phyloP scores from a whole-genome alignment of 2,888 invertebrate species.

The Conops quadrifasciatus region DNA sequence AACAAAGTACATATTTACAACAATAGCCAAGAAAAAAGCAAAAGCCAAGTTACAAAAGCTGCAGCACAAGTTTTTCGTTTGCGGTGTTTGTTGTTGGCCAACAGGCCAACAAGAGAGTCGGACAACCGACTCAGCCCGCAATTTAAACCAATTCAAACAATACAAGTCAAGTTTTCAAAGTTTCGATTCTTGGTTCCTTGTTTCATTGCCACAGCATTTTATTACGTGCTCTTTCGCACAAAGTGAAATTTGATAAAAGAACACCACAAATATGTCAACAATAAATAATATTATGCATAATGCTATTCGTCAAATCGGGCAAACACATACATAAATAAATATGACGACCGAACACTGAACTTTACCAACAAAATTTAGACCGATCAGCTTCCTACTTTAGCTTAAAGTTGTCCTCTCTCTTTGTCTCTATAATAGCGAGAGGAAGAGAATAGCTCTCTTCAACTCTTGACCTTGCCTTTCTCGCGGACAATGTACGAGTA shows the following conservation, averaged over 20 bases:
- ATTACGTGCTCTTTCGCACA: neutral
- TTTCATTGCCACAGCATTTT: constrained; percentile 5
- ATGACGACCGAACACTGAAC: no score
- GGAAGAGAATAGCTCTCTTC: no score
- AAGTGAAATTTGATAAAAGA: constrained; percentile 2
- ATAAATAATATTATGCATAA: neutral
- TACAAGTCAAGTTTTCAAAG: constrained; percentile 1
- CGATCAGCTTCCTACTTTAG: no score
- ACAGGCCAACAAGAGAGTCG: neutral
- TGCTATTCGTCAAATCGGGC: no score
- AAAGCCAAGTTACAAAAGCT: constrained; percentile 9
- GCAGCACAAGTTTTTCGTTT: constrained; percentile 22
- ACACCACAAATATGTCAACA: neutral
- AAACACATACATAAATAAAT: no score
- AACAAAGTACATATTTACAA: neutral
- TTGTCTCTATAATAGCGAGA: no score
- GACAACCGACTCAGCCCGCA: neutral
- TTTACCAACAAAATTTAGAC: no score
- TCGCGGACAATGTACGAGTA: no score
- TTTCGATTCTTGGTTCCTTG: constrained; percentile 8
- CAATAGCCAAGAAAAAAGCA: neutral
- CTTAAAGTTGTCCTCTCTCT: no score
- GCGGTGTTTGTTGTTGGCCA: neutral
- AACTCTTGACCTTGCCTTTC: no score
- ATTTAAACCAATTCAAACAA: constrained; percentile 1